phyloP scores from a whole-genome alignment of 2,888 invertebrate species.

The Oligia latruncula region DNA sequence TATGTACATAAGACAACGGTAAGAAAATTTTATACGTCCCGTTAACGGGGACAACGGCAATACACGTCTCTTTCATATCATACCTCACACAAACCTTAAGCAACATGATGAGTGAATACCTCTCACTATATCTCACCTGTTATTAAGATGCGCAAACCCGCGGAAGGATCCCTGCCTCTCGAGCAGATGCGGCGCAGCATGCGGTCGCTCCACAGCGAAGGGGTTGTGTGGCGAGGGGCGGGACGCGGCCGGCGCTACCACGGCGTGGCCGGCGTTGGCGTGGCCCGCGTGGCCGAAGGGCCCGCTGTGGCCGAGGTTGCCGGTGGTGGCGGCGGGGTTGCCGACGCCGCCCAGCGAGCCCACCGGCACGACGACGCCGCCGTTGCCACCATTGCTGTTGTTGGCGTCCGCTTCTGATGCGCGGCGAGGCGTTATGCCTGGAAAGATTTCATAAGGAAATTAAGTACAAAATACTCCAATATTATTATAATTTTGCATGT shows the following conservation, averaged over 20 bases:
- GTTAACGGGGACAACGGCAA: too few relatives aligned
- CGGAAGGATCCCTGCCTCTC: slow-evolving; percentile 98
- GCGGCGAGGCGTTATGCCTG: slow-evolving; percentile 83
- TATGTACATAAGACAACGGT: too few relatives aligned
- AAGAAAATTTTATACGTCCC: too few relatives aligned
- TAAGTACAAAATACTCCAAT: background rate
- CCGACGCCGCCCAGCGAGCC: slow-evolving; percentile 59
- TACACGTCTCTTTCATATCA: too few relatives aligned
- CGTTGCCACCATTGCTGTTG: slow-evolving; percentile 58
- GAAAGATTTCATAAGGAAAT: slow-evolving; percentile 1
- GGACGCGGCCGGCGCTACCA: slow-evolving; percentile 68
- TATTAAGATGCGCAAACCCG: slow-evolving; percentile 95
- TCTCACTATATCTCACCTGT: slow-evolving; percentile 75
- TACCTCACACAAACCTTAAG: too few relatives aligned
- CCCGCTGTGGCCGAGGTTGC: slow-evolving; percentile 44
- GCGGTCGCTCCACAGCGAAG: slow-evolving; percentile 98
- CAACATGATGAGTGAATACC: too few relatives aligned
- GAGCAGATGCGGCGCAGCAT: slow-evolving; percentile 98
- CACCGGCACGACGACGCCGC: slow-evolving; percentile 51
- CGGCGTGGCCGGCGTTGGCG: slow-evolving; percentile 60
- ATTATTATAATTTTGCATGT: background rate
- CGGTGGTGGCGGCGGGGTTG: slow-evolving; percentile 48
- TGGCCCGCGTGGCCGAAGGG: slow-evolving; percentile 13
- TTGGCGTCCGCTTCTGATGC: slow-evolving; percentile 82
- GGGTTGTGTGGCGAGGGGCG: slow-evolving; percentile 93